Percentiles rank a stretch among this genome's conserved stretches.
phyloP scores from a whole-genome alignment of 2,113 vertebrate genomes.

The Brachionichthys hirsutus region DNA sequence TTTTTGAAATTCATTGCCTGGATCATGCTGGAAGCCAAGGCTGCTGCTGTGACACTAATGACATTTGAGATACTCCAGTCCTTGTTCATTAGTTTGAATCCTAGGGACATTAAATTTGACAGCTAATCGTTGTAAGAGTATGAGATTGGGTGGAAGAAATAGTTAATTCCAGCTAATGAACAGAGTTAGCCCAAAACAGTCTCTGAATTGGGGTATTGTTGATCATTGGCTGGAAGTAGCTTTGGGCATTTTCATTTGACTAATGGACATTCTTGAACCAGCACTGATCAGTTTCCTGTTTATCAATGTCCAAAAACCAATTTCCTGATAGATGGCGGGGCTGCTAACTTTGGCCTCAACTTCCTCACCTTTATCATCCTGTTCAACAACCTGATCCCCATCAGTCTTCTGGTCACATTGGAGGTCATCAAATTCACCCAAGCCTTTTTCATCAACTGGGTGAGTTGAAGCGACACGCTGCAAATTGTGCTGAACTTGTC shows the following conservation, averaged over 20 bases:
- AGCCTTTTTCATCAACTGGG: slow-evolving; percentile 99
- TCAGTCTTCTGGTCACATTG: slow-evolving; percentile 96
- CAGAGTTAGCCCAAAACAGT: slow-evolving; percentile 54
- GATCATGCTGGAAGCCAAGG: slow-evolving; percentile 78
- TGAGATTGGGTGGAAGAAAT: slow-evolving; percentile 71
- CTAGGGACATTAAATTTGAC: slow-evolving; percentile 65
- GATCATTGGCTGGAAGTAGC: slow-evolving; percentile 69
- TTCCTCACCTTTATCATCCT: slow-evolving; percentile 99
- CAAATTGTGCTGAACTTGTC: too few relatives aligned
- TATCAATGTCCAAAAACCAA: slow-evolving; percentile 63
- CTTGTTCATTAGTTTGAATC: slow-evolving; percentile 60
- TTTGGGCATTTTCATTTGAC: slow-evolving; percentile 62
- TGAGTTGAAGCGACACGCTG: slow-evolving; percentile 70
- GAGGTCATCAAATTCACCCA: slow-evolving; percentile 99
- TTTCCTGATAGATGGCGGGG: slow-evolving; percentile 87
- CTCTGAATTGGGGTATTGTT: slow-evolving; percentile 63
- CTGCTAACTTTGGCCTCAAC: slow-evolving; percentile 96
- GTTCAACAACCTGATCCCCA: slow-evolving; percentile 99
- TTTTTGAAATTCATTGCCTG: slow-evolving; percentile 78
- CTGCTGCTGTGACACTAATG: slow-evolving; percentile 73
- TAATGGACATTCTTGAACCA: slow-evolving; percentile 11
- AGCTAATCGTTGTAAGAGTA: slow-evolving; percentile 61
- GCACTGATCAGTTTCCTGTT: slow-evolving; percentile 49
- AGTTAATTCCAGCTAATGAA: slow-evolving; percentile 72
- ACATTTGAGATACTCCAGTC: slow-evolving; percentile 57